These are phyloP conservation scores for Gila orcuttii DNA, from an alignment of 2,113 vertebrate species.

Conservation along the genomic window DNA sequence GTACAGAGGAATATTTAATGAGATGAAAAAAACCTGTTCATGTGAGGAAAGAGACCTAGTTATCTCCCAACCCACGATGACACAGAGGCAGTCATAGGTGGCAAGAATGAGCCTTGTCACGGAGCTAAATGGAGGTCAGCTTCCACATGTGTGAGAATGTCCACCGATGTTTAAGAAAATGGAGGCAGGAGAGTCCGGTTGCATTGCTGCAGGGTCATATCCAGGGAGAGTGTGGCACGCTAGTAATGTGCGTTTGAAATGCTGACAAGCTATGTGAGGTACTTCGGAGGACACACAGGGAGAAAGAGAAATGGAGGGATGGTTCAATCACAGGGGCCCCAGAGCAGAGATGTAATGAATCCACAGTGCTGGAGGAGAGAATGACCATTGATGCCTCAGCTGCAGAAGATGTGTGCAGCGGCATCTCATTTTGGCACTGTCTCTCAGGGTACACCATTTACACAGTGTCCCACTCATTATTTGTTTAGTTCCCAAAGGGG, in stretches of 20 bases:
- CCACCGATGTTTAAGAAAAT: conserved; percentile 35
- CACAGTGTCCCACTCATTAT: conserved; percentile 22
- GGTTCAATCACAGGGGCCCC: conserved; percentile 22
- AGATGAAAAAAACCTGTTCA: conserved; percentile 53
- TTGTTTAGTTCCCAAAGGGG: conserved; percentile 8
- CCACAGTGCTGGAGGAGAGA: conserved; percentile 7
- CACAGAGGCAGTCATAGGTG: conserved; percentile 52
- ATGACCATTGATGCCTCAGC: conserved; percentile 33
- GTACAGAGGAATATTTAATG: conserved; percentile 62
- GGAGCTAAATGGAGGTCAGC: conserved; percentile 66
- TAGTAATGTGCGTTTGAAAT: conserved; percentile 57
- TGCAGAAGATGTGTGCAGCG: not conserved
- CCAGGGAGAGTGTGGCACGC: conserved; percentile 57
- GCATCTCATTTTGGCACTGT: conserved; percentile 15
- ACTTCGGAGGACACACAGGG: conserved; percentile 51
- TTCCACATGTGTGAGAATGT: not conserved
- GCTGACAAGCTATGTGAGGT: conserved; percentile 53
- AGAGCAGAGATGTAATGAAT: conserved; percentile 44
- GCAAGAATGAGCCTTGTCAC: conserved; percentile 65
- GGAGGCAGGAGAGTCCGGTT: conserved; percentile 64
- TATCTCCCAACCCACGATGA: conserved; percentile 60
- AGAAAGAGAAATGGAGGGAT: conserved; percentile 8
- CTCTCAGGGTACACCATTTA: conserved; percentile 38
- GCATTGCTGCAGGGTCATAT: conserved; percentile 64
- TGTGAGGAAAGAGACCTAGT: conserved; percentile 61